Percentiles rank a stretch among this genome's conserved stretches.
phyloP scores from a whole-genome alignment of 64 coral and sea anemone genomes.

The Stichodactyla mertensii region DNA sequence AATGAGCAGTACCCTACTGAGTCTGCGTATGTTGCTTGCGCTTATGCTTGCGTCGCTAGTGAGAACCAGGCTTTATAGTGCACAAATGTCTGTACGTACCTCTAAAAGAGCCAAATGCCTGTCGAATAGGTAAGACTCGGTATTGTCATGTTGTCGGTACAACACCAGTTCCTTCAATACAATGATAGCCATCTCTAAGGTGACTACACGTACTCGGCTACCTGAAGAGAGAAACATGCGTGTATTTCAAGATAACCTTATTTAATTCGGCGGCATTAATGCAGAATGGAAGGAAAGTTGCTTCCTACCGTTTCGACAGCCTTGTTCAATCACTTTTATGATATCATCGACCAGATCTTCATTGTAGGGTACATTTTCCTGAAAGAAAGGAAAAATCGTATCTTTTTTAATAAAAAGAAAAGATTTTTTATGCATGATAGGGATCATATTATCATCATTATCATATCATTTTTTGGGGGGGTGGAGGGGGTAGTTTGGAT shows the following conservation, averaged over 20 bases:
- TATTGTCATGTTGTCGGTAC: conserved; percentile 35
- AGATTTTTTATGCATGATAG: too few species aligned
- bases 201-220: conserved; percentile 87
- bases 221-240: conserved; percentile 28
- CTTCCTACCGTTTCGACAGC: conserved; percentile 71
- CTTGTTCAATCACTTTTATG: conserved; percentile 75
- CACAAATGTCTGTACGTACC: conserved; percentile 21
- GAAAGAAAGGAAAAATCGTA: not conserved
- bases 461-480: too few species aligned
- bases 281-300: not conserved
- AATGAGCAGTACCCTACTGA: too few species aligned
- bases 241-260: too few species aligned
- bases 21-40: too few species aligned
- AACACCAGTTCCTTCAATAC: conserved; percentile 80
- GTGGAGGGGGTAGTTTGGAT: too few species aligned
- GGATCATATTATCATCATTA: too few species aligned
- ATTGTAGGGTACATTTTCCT: conserved; percentile 67
- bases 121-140: conserved; percentile 49
- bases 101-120: conserved; percentile 85
- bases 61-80: too few species aligned
- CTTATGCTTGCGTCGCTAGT: too few species aligned
- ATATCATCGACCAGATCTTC: conserved; percentile 77
- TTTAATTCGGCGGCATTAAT: too few species aligned
- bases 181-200: conserved; percentile 83
- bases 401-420: too few species aligned